Conservation (phyloP, 2,797 vertebrate genomes). For the Thunnus albacares region DNA sequence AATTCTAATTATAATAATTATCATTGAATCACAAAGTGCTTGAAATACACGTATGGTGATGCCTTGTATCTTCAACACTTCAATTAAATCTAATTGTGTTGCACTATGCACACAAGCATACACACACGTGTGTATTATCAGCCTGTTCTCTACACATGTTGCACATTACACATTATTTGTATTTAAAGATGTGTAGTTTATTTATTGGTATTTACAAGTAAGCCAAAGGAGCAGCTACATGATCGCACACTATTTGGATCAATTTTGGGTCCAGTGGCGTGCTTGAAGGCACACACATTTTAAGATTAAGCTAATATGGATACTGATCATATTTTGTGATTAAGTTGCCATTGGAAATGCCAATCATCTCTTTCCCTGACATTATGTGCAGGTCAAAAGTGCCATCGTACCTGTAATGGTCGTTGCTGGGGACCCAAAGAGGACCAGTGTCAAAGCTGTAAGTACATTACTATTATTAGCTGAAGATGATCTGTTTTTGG, state of each 20-base stretch:
- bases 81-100: not conserved
- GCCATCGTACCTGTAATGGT: constrained; percentile 94
- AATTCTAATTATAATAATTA: constrained; percentile 23
- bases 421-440: constrained; percentile 97
- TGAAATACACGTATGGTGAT: constrained; percentile 5
- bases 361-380: constrained; percentile 38
- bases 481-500: not conserved
- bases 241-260: not conserved
- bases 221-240: constrained; percentile 1
- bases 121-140: not conserved
- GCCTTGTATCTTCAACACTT: constrained; percentile 6
- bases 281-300: constrained; percentile 26
- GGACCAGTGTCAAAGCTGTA: constrained; percentile 95
- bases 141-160: not conserved
- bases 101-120: not conserved
- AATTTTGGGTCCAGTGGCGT: constrained; percentile 11
- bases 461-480: constrained; percentile 78
- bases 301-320: constrained; percentile 9
- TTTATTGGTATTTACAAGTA: constrained; percentile 8
- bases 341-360: constrained; percentile 28
- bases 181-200: no score
- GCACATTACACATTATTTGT: not conserved
- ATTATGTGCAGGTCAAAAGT: constrained; percentile 90
- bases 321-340: constrained; percentile 10
- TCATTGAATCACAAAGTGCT: not conserved